phyloP scores from a whole-genome alignment of 2,113 vertebrate species.

The Zapornia atra region DNA sequence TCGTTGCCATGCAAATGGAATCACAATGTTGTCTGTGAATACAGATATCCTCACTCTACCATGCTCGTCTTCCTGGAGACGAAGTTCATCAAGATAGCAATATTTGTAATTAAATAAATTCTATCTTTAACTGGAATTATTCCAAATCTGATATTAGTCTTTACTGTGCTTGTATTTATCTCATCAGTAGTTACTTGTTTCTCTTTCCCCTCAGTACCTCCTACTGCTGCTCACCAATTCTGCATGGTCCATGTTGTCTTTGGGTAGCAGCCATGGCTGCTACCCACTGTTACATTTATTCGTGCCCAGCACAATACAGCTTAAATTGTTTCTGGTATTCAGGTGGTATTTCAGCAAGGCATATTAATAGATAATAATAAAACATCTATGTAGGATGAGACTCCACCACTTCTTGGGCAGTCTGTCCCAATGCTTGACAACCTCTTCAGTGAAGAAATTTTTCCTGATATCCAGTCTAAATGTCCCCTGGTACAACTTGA shows the following conservation, averaged over 20 bases:
- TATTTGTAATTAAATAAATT: neutral
- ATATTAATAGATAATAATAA: neutral
- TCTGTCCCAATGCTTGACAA: too few species aligned
- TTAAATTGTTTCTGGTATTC: neutral
- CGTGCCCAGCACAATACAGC: neutral
- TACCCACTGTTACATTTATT: neutral
- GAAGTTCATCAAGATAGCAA: neutral
- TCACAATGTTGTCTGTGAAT: neutral
- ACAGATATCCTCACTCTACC: neutral
- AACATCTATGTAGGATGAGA: neutral
- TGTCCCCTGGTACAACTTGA: too few species aligned
- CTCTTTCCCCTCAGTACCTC: neutral
- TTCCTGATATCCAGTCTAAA: too few species aligned
- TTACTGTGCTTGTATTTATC: neutral
- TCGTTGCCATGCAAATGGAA: rapidly evolving
- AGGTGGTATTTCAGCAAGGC: neutral
- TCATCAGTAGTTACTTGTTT: neutral
- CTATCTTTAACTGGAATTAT: neutral
- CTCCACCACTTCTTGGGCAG: too few species aligned
- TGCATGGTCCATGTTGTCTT: rapidly evolving
- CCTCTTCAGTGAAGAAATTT: too few species aligned
- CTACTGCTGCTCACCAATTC: neutral
- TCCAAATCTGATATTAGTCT: neutral
- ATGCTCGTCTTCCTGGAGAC: neutral
- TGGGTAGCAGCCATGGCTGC: neutral